Evolutionary conservation across 2,797 vertebrate genomes (phyloP), one percentile per base, ranked within the genome.

Genomic region (Sciaenops ocellatus): DNA sequence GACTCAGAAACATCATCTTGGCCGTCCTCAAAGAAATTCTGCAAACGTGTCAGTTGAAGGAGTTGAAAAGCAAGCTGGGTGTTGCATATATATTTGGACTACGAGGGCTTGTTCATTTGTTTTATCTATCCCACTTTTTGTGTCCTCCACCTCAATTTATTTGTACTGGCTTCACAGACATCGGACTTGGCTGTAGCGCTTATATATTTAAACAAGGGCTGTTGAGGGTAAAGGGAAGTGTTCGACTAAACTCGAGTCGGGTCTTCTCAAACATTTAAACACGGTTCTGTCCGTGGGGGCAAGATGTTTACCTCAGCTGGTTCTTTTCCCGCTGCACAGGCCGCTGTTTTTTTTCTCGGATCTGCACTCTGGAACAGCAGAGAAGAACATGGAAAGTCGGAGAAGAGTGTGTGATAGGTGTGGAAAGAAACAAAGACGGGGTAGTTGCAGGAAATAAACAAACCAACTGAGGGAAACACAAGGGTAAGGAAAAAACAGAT

Each of bases 231-330:
- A 87, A 67, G 83, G 82, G 73, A 83, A 83, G 85, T 83, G 82
- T 80, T 92, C 69, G 75, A 82, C 87, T 87, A 85, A 90, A 90
- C 87, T 84, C 60, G 1, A 65, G 77, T 82, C 55, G 22, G 79
- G 70, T 85, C 84, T 76, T 68, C 77, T 83, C 64, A 85, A 89
- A 91, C 83, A 80, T 84, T 89, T 87, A 84, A 88, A 91, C 89
- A 85, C 10, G 13, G 74, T 38, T 81, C 82, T 70, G 63, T 83
- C 83, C 38, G 6, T 67, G 46, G 78, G 76, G 83, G 82, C 51
- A 41, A 84, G 76, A 85, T 84, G 87, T 92, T 94, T 93, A 94
- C 93, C 97, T 97, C 95, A 1, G 94, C 90, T 82, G 94, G 94
- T 76, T 92, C 92, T 90, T 79, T 95, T 91, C 83, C 93, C 90